These are phyloP conservation scores for Onychorhynchus coronatus DNA, from an alignment of 2,113 vertebrate genomes.

Conservation along the genomic window DNA sequence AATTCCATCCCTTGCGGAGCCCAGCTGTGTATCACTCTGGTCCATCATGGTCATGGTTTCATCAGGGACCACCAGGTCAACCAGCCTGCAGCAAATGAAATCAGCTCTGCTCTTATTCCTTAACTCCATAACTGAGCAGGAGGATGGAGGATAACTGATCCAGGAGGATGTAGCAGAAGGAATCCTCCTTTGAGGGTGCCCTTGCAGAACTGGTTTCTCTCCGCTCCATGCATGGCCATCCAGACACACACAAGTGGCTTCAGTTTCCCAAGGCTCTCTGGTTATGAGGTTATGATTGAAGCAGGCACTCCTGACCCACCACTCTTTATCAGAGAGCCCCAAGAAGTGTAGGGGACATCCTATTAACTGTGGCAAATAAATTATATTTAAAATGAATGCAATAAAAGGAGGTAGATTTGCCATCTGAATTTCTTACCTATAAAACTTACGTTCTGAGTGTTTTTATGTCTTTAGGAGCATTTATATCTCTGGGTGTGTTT, in stretches of 20 bases:
- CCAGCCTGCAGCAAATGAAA: neutral
- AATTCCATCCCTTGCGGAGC: neutral
- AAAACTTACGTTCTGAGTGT: neutral
- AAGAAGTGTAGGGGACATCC: accelerated
- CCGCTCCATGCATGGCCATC: accelerated
- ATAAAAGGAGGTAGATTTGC: neutral
- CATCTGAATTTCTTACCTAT: neutral
- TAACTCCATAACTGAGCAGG: neutral
- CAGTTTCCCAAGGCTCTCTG: neutral
- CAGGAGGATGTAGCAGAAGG: neutral
- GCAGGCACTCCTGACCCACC: neutral
- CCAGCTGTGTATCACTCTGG: neutral
- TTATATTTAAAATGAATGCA: neutral
- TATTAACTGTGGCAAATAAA: neutral
- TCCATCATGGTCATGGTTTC: neutral
- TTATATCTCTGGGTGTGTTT: neutral
- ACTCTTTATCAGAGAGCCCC: neutral
- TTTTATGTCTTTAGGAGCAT: neutral
- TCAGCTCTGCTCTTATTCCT: neutral
- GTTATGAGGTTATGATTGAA: neutral
- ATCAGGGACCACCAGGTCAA: neutral
- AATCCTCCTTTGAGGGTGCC: neutral
- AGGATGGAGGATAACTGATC: neutral
- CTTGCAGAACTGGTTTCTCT: neutral
- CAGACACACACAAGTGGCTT: neutral